Evolutionary conservation across 2,113 vertebrate species (phyloP), one percentile per base, ranked within the genome.

Genomic region (Lasiurus borealis): DNA sequence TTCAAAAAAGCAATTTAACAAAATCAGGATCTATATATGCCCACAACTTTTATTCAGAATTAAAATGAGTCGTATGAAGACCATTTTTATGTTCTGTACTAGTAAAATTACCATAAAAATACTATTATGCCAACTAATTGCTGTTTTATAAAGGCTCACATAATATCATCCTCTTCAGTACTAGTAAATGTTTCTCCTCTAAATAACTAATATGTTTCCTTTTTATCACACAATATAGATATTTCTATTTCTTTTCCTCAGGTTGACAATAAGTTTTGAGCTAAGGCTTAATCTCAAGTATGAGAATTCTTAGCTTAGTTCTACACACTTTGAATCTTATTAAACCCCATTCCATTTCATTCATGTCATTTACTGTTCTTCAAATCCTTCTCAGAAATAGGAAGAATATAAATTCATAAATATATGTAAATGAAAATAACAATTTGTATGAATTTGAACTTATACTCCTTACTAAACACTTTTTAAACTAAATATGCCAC

Each of bases 101-200:
- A 62, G 59, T 62, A 73, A 50, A 81, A 75, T 14, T 40, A 5
- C 27, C 71, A 75, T 16, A 82, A 87, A 91, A 83, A 46, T 19
- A 6, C 21, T 71, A 78, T 72, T 46, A 83, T 46, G 44, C 14
- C 36, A 71, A 36, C 95, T 85, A 92, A 64, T 46, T 83, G 21
- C 9, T 71, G 88, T 96, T 89, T 80, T 84, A 93, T 80, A 36
- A 82, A 90, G 52, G 92, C 85, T 14, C 66, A 77, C 11, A 72
- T 57, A 40, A 82, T 57, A 34, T 23, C 52, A 46, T 89, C 68
- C 29, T 88, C 12, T 31, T 31, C 36, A 50, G 44, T 73, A 27
- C 19, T 80, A 57, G 19, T 59, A 76, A 93, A 93, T 59, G 68
- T 52, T 72, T 89, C 15, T 88, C 23, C 34, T 10, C 27, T 90